phyloP scores from a whole-genome alignment of 1,140 invertebrate species.

The Eumeta japonica region DNA sequence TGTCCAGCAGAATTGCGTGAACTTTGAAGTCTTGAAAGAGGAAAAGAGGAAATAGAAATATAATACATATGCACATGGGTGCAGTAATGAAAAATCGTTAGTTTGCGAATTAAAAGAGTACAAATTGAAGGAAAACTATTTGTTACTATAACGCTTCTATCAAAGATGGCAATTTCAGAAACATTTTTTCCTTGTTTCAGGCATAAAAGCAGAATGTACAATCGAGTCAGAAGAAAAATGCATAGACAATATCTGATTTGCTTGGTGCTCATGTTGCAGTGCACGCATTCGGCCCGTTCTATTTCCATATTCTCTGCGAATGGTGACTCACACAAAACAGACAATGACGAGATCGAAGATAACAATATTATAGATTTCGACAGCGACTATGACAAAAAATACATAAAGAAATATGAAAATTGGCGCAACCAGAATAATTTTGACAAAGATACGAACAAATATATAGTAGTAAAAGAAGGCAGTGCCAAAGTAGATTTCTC shows the following conservation, averaged over 20 bases:
- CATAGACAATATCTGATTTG: conserved; percentile 13
- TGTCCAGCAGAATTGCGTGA: too few relatives aligned
- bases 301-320: conserved; percentile 23
- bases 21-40: too few relatives aligned
- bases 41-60: too few relatives aligned
- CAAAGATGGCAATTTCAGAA: too few relatives aligned
- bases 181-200: conserved; percentile 26
- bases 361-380: conserved; percentile 46
- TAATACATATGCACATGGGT: too few relatives aligned
- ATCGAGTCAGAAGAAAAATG: conserved; percentile 38
- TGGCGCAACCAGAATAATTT: conserved; percentile 26
- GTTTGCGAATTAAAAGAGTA: too few relatives aligned
- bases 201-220: conserved; percentile 32
- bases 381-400: conserved; percentile 28
- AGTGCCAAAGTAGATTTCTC: conserved; percentile 7
- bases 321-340: conserved; percentile 11
- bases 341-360: conserved; percentile 25
- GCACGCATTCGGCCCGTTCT: conserved; percentile 11
- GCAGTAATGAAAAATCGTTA: too few relatives aligned
- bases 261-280: conserved; percentile 25
- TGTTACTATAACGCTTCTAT: too few relatives aligned
- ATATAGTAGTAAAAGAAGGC: conserved; percentile 30
- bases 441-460: conserved; percentile 37
- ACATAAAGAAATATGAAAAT: conserved; percentile 26
- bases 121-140: too few relatives aligned